These are phyloP conservation scores for Parazoanthus atlanticus DNA, from an alignment of 92 coral and sea anemone genomes.

Conservation along the genomic window DNA sequence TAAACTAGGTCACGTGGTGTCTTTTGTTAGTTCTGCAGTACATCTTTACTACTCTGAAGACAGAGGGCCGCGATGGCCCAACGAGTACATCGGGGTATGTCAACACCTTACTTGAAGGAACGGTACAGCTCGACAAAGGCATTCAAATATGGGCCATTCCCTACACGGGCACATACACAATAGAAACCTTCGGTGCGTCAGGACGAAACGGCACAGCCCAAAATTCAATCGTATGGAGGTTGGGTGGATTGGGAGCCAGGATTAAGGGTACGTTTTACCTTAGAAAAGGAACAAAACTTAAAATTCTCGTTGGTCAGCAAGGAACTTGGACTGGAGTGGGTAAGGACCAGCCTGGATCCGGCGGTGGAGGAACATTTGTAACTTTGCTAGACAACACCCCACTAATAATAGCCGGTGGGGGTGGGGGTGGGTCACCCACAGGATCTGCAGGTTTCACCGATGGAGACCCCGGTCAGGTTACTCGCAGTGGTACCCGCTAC, in stretches of 20 bases:
- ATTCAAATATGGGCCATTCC: slow-evolving; percentile 76
- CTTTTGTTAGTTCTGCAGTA: slow-evolving; percentile 4
- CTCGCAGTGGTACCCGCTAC: slow-evolving; percentile 63
- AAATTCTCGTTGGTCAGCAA: slow-evolving; percentile 79
- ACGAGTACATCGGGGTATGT: slow-evolving; percentile 50
- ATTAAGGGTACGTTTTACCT: slow-evolving; percentile 69
- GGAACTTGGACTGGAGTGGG: slow-evolving; percentile 38
- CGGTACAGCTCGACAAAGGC: slow-evolving; percentile 60
- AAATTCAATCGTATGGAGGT: slow-evolving; percentile 34
- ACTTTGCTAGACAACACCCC: slow-evolving; percentile 60
- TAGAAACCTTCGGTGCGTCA: slow-evolving; percentile 80
- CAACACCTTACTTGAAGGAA: slow-evolving; percentile 74
- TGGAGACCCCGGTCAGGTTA: slow-evolving; percentile 85
- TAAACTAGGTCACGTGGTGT: not conserved
- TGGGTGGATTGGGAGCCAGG: slow-evolving; percentile 81
- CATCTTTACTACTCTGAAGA: slow-evolving; percentile 63
- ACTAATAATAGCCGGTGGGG: slow-evolving; percentile 84
- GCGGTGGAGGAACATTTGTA: slow-evolving; percentile 90
- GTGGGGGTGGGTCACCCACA: slow-evolving; percentile 78
- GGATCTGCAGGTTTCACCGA: slow-evolving; percentile 34
- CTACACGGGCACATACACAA: slow-evolving; percentile 65
- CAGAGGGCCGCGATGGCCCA: slow-evolving; percentile 67
- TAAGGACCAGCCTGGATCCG: slow-evolving; percentile 65
- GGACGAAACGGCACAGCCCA: slow-evolving; percentile 74
- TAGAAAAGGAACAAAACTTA: slow-evolving; percentile 50